Percentiles rank a stretch among this genome's conserved stretches.
Evolutionary conservation across 2,113 vertebrate species (phyloP).

Genomic region (Carlito syrichta): DNA sequence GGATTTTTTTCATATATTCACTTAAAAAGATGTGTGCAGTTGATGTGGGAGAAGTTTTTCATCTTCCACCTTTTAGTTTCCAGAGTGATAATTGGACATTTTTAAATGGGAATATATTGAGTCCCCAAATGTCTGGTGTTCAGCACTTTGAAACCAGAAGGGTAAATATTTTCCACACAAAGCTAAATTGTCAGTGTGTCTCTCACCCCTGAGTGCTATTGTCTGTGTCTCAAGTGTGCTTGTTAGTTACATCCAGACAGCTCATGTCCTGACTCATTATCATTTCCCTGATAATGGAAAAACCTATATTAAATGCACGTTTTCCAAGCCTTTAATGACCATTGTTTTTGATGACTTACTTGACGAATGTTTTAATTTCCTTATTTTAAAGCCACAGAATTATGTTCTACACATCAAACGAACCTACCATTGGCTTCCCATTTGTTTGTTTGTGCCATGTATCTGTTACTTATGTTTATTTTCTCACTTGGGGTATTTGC

Average conservation of each 20-base stretch:
- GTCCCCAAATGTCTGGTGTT: background rate
- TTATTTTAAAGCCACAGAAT: background rate
- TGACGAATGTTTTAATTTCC: conserved; percentile 37
- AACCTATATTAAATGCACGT: background rate
- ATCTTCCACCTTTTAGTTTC: background rate
- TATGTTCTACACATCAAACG: background rate
- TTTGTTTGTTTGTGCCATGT: background rate
- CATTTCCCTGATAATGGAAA: background rate
- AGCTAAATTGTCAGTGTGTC: background rate
- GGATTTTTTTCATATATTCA: background rate
- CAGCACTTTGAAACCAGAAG: conserved; percentile 26
- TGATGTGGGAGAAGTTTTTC: background rate
- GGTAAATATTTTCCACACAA: background rate
- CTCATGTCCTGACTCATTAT: background rate
- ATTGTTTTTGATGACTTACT: conserved; percentile 27
- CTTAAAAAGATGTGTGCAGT: background rate
- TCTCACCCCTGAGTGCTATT: background rate
- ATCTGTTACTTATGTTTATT: background rate
- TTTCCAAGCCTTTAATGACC: background rate
- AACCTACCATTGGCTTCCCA: background rate
- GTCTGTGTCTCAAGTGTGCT: background rate
- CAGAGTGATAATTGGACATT: background rate
- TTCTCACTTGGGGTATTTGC: background rate
- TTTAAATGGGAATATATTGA: background rate
- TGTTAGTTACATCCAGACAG: background rate